These are phyloP conservation scores for Tenthredo mesomela DNA, from an alignment of 2,888 invertebrate species.

Conservation along the genomic window DNA sequence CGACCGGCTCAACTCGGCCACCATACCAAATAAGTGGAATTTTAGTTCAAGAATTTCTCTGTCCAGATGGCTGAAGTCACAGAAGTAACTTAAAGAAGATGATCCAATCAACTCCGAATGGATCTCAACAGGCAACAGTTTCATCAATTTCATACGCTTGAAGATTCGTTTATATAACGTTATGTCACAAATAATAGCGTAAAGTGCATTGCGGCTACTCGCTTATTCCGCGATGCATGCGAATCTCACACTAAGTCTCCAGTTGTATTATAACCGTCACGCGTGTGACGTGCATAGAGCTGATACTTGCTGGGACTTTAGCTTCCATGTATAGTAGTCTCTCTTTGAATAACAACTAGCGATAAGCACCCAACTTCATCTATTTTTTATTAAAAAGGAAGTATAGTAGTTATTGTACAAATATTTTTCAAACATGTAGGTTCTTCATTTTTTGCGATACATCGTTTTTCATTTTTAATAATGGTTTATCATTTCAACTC, in stretches of 20 bases:
- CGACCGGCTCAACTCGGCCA: not conserved
- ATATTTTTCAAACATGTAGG: too few species aligned
- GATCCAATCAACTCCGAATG: not conserved
- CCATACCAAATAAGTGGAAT: constrained; percentile 12
- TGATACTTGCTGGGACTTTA: not conserved
- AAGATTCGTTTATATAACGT: not conserved
- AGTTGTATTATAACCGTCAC: constrained; percentile 26
- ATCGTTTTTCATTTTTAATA: too few species aligned
- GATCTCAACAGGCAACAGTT: not conserved
- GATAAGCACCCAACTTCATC: too few species aligned
- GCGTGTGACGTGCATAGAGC: not conserved
- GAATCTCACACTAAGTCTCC: constrained; percentile 34
- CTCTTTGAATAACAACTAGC: too few species aligned
- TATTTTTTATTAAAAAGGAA: too few species aligned
- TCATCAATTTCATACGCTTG: not conserved
- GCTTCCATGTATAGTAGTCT: too few species aligned
- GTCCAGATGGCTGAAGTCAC: constrained; percentile 1
- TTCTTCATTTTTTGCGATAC: too few species aligned
- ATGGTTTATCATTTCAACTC: too few species aligned
- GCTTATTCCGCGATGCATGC: constrained; percentile 34
- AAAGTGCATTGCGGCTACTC: constrained; percentile 1
- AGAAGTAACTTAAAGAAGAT: not conserved
- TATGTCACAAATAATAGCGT: constrained; percentile 19
- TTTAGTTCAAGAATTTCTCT: constrained; percentile 42
- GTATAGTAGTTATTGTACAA: too few species aligned